Percentiles rank a stretch among this genome's conserved stretches.
phyloP scores from a whole-genome alignment of 2,888 invertebrate genomes.

The Agonopterix subpropinquella region DNA sequence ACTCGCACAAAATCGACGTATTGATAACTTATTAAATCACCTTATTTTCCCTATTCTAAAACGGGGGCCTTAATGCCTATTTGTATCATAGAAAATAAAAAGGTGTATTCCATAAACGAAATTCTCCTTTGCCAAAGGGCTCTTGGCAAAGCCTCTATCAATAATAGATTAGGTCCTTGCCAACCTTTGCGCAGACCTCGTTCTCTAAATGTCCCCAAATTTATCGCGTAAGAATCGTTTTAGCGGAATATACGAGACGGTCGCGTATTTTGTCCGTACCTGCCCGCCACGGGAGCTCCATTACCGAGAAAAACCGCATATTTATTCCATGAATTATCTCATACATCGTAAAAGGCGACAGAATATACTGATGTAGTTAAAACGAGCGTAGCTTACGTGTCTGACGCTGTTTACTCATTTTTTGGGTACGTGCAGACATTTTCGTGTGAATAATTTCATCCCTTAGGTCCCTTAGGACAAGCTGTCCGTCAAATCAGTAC shows the following conservation, averaged over 20 bases:
- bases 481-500: too few relatives aligned
- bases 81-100: conserved; percentile 14
- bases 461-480: too few relatives aligned
- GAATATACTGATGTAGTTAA: conserved; percentile 9
- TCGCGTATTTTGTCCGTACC: conserved; percentile 15
- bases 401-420: too few relatives aligned
- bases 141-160: conserved; percentile 36
- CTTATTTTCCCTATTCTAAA: too few relatives aligned
- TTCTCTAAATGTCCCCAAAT: conserved; percentile 38
- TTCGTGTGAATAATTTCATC: too few relatives aligned
- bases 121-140: conserved; percentile 25
- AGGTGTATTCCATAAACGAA: conserved; percentile 31
- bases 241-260: conserved; percentile 29
- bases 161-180: conserved; percentile 46
- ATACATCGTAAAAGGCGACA: conserved; percentile 11
- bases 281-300: conserved; percentile 21
- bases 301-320: conserved; percentile 18
- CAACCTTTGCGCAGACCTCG: conserved; percentile 34
- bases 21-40: too few relatives aligned
- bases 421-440: too few relatives aligned
- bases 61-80: too few relatives aligned
- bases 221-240: conserved; percentile 34
- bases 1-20: too few relatives aligned
- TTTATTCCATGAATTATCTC: conserved; percentile 23
- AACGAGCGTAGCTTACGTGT: conserved; percentile 1